Evolutionary conservation across 2,888 invertebrate genomes (phyloP), one percentile per base, ranked within the genome.

Genomic region (Drosophila flavopinicola): DNA sequence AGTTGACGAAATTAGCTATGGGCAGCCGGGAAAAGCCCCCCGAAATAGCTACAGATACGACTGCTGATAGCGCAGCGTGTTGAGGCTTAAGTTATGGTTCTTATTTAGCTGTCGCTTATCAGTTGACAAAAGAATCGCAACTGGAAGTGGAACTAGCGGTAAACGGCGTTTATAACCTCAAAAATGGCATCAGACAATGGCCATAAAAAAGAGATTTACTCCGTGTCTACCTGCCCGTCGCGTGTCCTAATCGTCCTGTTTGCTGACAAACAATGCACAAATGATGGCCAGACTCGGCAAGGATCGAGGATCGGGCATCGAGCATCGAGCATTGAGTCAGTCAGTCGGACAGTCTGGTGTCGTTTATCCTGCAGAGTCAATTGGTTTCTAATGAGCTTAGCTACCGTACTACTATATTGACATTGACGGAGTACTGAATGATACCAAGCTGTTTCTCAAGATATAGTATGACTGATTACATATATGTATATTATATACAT

Each of bases 381-480:
- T 85, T 82, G 84, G 85, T 82, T 85, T 79, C 79, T 82, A 83
- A 82, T 83, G 80, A 76, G 80, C 79, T 83, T 67, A 82, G 76
- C 79, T 69, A 63, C 79, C 45, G 66, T 57, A 20, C 4, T 4
- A 2, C 2, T 20, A 20, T 20, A 33, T 60, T 49, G 38, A 39
- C 61, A 48, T 48, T 41, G 59, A 59, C 59, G 27, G 11, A 29
- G 29, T 15, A 33, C 7, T n/a, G n/a, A n/a, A n/a, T n/a, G n/a
- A 11, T 30, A 30, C 7, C 15, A 7, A 33, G 9, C 2, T 7
- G 6, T 11, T 13, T 25, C 39, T 57, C 32, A 41, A 60, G 27
- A 37, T 47, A 39, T 33, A 23, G 23, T 10, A 24, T 29, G 44
- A 37, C 25, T 54, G 37, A 54, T 52, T 33, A 41, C n/a, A 10